Evolutionary conservation across 1,140 invertebrate species (phyloP).

Genomic region (Cardiocondyla obscurior): DNA sequence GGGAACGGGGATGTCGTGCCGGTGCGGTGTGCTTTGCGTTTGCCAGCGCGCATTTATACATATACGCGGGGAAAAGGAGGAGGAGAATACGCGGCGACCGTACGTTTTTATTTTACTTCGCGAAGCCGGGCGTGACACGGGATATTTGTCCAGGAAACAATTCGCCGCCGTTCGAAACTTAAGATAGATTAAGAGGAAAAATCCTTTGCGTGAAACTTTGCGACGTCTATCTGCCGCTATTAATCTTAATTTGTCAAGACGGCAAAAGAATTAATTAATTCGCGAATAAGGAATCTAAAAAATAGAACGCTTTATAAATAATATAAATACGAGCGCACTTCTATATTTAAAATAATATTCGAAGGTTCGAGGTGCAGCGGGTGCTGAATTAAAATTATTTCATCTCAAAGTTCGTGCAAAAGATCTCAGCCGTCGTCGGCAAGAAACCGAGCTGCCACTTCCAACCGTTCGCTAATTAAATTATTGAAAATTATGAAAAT

Average conservation of each 20-base stretch:
- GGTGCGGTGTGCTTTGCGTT: neutral
- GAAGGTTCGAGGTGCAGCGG: neutral
- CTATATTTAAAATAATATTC: slow-evolving; percentile 44
- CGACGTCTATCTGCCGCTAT: neutral
- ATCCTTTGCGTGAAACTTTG: neutral
- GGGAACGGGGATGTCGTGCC: slow-evolving; percentile 8
- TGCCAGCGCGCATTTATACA: neutral
- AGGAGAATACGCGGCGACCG: neutral
- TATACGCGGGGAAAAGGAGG: no score
- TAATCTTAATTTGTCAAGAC: neutral
- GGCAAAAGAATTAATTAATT: slow-evolving; percentile 9
- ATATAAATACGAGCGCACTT: slow-evolving; percentile 24
- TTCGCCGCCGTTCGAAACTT: neutral
- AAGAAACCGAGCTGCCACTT: neutral
- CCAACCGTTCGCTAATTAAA: slow-evolving; percentile 2
- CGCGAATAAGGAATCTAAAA: neutral
- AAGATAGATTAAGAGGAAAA: neutral
- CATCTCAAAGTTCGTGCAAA: slow-evolving; percentile 72
- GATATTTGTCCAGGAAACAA: neutral
- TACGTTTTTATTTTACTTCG: neutral
- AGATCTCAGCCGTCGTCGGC: slow-evolving; percentile 64
- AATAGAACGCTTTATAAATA: no score
- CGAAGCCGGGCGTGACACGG: neutral
- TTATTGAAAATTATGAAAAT: neutral
- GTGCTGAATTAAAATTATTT: slow-evolving; percentile 73